Evolutionary conservation across 2,113 vertebrate genomes (phyloP), one percentile per base, ranked within the genome.

Genomic region (Galbula dea): DNA sequence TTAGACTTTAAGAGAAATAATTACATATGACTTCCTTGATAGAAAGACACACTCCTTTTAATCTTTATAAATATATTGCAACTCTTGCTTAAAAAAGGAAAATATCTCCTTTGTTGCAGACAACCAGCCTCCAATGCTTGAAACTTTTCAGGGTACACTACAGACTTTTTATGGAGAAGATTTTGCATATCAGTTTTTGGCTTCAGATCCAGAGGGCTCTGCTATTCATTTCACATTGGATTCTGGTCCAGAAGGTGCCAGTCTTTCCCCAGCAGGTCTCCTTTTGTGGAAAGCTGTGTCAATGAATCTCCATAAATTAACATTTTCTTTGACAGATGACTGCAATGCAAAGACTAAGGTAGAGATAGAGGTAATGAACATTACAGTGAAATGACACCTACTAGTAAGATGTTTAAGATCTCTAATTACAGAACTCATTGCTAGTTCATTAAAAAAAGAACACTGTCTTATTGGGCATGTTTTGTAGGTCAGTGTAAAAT

Each of bases 191-290:
- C 98, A 98, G 93, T 98, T 99, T 29, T 84, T 89, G 52, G 98
- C 98, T n/a, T 96, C 88, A 49, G 98, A 99, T 95, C 98, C 98
- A 2, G 98, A 99, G 94, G 98, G 98, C 52, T 99, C 98, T 20
- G 92, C 96, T 29, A 86, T 99, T 81, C 85, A 97, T 86, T 99
- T 99, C 95, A 97, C 91, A 4, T 61, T 99, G 94, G 82, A 97
- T 12, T 98, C 98, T 21, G 98, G 98, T 30, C 98, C 99, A 10
- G 93, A 96, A 54, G 98, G 97, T 34, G 97, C 98, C 16, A 96
- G 91, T 19, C 95, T 99, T 87, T 99, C 98, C 49, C 97, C 98
- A 20, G 95, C 97, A 43, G 99, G 99, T 65, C 97, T 99, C 71
- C 97, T 99, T 74, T 96, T 71, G 37, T 99, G 98, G 98, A 99